Percentiles rank a stretch among this genome's conserved stretches.
Conservation (phyloP, 92 coral and sea anemone species). For the Muricea muricata region DNA sequence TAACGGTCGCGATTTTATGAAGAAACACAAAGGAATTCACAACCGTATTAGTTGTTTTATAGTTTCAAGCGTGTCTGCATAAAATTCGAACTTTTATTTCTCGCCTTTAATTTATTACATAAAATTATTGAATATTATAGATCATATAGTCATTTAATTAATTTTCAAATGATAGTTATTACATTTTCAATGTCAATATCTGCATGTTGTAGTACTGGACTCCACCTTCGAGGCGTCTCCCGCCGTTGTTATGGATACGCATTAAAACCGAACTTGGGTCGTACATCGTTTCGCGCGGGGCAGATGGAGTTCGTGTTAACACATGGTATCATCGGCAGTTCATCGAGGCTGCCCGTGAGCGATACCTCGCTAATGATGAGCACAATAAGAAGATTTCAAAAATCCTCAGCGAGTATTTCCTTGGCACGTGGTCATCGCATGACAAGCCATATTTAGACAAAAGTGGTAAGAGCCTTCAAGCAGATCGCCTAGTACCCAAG, state of each 20-base stretch:
- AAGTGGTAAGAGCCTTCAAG: slow-evolving; percentile 50
- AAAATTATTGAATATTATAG: no score
- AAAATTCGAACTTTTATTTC: no score
- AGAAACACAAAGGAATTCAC: no score
- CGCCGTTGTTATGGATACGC: slow-evolving; percentile 77
- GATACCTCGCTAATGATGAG: slow-evolving; percentile 69
- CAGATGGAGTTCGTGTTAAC: slow-evolving; percentile 75
- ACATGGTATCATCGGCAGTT: slow-evolving; percentile 87
- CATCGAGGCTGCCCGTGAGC: slow-evolving; percentile 77
- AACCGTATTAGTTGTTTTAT: no score
- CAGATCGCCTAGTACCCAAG: slow-evolving; percentile 77
- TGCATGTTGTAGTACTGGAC: slow-evolving; percentile 52
- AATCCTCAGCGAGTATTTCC: slow-evolving; percentile 63
- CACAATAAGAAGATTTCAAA: slow-evolving; percentile 47
- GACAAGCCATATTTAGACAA: slow-evolving; percentile 66
- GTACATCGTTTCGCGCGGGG: slow-evolving; percentile 72
- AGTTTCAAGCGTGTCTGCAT: no score
- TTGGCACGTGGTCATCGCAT: slow-evolving; percentile 1
- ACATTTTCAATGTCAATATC: background rate
- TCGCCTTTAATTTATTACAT: no score
- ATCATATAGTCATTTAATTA: no score
- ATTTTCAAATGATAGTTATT: no score
- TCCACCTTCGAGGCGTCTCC: slow-evolving; percentile 82
- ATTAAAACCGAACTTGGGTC: slow-evolving; percentile 75
- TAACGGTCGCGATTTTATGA: no score